Base-by-base conservation (phyloP, 2,888 invertebrate genomes). In the Vanessa cardui region DNA sequence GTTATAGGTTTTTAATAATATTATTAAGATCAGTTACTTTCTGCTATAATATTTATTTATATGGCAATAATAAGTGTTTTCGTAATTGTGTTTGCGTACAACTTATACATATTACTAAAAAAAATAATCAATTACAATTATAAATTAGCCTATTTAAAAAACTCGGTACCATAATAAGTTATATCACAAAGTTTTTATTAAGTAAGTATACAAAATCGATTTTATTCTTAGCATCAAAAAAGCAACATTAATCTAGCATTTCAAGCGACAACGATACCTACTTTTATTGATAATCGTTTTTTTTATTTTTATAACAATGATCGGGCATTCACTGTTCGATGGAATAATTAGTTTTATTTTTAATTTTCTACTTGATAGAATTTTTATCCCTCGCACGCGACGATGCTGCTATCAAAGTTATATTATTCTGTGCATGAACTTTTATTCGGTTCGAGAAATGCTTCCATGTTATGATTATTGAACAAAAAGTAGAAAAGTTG, bases 401-500 rank as follows among this genome's bases (percentile, higher is more conserved):
- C 50, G 39, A 52, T 44, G 21, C 8, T 47, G 52, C n/a, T 54
- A 52, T 56, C n/a, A 44, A 54, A 61, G 18, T 26, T 49, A 60
- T 64, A 60, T 61, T 47, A 50, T 39, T 58, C 9, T 58, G 6
- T n/a, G 39, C 20, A 45, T 58, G 31, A 47, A 64, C 52, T 46
- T 65, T 52, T 62, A 58, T 66, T 58, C 59, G 44, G 20, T 62
- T 66, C 56, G 56, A 68, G 69, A 75, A 72, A 76, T 72, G 82
- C 86, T 79, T 84, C 92, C 92, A 92, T 81, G 83, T 87, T 92
- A 90, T 90, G 89, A 88, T 90, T 87, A 87, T 88, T 88, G 86
- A 87, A 91, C 89, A 92, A 92, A 92, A 92, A 92, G 90, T 89
- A 89, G 87, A 91, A 91, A 91, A 91, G 89, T 89, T 88, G 87